Conservation (phyloP, 30 jellyfish, hydroid and myxozoan species). For the Hydractinia symbiolongicarpus region DNA sequence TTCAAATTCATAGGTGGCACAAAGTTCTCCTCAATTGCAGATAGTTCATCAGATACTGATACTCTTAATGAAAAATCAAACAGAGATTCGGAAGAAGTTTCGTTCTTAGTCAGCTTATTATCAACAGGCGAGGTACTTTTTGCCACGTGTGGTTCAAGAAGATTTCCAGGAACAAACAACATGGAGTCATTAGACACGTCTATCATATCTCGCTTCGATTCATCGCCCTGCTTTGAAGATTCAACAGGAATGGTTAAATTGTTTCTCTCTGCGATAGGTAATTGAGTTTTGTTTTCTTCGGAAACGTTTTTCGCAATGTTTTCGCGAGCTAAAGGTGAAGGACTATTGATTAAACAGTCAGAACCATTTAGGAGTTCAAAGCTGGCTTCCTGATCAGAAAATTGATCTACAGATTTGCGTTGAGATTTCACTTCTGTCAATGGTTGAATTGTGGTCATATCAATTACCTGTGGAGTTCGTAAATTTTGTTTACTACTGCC, state of each 20-base stretch:
- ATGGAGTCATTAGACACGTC: slow-evolving; percentile 18
- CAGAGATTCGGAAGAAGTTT: background rate
- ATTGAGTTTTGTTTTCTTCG: background rate
- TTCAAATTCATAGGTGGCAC: slow-evolving; percentile 35
- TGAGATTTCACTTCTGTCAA: no score
- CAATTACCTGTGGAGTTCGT: no score
- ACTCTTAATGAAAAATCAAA: slow-evolving; percentile 26
- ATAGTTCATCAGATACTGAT: slow-evolving; percentile 21
- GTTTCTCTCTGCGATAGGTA: no score
- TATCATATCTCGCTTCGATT: background rate
- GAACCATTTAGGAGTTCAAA: background rate
- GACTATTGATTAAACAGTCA: background rate
- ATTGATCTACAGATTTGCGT: background rate
- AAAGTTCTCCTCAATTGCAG: background rate
- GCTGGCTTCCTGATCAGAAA: background rate
- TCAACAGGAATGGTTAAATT: no score
- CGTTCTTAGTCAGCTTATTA: background rate
- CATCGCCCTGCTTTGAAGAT: no score
- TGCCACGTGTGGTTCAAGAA: background rate
- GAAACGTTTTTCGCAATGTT: background rate
- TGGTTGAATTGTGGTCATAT: no score
- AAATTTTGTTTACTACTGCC: no score
- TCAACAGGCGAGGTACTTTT: no score
- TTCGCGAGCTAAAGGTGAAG: background rate
- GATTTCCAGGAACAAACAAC: slow-evolving; percentile 18